Percentiles rank a stretch among this genome's conserved stretches.
Evolutionary conservation across 30 jellyfish, hydroid and myxozoan species (phyloP).

Genomic region (Hydra vulgaris): DNA sequence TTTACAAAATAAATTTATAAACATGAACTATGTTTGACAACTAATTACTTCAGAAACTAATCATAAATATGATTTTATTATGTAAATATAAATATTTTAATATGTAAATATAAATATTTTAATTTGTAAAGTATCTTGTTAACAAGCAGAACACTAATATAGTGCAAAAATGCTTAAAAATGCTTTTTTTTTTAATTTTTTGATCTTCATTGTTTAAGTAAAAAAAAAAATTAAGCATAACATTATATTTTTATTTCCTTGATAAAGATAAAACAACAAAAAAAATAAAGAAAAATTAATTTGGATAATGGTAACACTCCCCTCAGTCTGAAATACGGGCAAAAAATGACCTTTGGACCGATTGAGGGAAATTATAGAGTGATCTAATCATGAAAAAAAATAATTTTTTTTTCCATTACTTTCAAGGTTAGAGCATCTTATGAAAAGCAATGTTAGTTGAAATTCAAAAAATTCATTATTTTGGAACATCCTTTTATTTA

Average conservation of each 20-base stretch:
- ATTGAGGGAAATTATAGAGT: background rate
- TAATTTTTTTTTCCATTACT: too few relatives aligned
- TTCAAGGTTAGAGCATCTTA: background rate
- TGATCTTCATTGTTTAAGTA: background rate
- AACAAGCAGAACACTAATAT: too few relatives aligned
- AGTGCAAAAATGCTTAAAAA: too few relatives aligned
- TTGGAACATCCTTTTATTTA: background rate
- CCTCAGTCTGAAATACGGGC: background rate
- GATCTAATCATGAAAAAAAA: background rate
- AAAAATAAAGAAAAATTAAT: background rate
- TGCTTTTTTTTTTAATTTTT: too few relatives aligned
- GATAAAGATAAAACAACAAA: background rate
- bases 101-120: too few relatives aligned
- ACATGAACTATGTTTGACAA: too few relatives aligned
- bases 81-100: too few relatives aligned
- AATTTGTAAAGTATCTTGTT: too few relatives aligned
- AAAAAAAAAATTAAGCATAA: background rate
- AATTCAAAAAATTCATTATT: background rate
- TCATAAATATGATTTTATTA: too few relatives aligned
- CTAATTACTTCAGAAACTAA: too few relatives aligned
- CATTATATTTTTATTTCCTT: background rate
- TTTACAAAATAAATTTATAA: too few relatives aligned
- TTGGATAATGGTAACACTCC: background rate
- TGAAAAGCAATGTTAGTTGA: background rate
- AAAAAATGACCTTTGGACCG: background rate